phyloP scores from a whole-genome alignment of 1,140 invertebrate species.

The Diachasmimorpha longicaudata region DNA sequence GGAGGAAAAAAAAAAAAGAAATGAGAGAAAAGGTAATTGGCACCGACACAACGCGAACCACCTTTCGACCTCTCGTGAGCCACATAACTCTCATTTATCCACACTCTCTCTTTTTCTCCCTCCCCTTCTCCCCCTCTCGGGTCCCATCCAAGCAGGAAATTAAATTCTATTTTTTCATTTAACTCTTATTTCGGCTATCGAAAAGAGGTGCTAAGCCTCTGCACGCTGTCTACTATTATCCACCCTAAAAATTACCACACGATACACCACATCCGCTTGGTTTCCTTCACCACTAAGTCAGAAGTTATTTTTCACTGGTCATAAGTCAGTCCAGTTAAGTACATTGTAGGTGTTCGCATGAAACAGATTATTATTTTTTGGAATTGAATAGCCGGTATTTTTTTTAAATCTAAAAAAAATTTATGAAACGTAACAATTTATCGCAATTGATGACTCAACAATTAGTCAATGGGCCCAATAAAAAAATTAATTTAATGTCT shows the following conservation, averaged over 20 bases:
- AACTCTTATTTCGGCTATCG: neutral
- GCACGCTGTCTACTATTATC: constrained; percentile 6
- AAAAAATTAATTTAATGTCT: too few relatives aligned
- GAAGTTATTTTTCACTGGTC: constrained; percentile 23
- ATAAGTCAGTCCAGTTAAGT: constrained; percentile 31
- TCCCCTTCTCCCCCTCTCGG: too few relatives aligned
- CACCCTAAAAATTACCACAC: constrained; percentile 29
- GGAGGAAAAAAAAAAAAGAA: neutral
- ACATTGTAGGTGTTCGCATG: neutral
- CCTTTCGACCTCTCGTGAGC: constrained; percentile 9
- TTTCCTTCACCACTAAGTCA: neutral
- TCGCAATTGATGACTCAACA: too few relatives aligned
- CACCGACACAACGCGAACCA: neutral
- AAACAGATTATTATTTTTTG: neutral
- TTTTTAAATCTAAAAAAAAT: too few relatives aligned
- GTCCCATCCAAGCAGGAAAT: neutral
- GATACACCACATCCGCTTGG: constrained; percentile 30
- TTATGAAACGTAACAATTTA: too few relatives aligned
- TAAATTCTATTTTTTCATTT: constrained; percentile 13
- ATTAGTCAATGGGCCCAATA: too few relatives aligned
- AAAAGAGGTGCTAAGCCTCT: constrained; percentile 16
- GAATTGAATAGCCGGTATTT: neutral
- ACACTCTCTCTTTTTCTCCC: neutral
- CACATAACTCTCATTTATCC: neutral
- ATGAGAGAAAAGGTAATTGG: constrained; percentile 3